These are phyloP conservation scores for Gorsachius magnificus DNA, from an alignment of 2,797 vertebrate genomes.

Conservation along the genomic window DNA sequence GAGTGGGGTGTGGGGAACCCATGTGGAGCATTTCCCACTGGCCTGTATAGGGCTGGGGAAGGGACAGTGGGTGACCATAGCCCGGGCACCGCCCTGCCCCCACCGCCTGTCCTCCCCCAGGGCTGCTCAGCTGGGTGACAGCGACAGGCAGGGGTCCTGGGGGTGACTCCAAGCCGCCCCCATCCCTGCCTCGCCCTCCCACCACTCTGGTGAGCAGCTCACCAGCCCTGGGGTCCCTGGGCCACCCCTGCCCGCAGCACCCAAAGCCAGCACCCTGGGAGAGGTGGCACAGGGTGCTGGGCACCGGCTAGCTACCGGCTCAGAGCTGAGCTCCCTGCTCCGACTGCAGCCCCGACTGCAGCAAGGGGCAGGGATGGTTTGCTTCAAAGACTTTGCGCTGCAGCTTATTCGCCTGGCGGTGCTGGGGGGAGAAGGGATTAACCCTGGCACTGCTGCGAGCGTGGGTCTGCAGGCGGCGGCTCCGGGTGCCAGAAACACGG, in stretches of 20 bases:
- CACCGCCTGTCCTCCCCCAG: rapidly evolving
- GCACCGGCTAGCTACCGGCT: background rate
- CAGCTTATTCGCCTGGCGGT: background rate
- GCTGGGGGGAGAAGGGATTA: background rate
- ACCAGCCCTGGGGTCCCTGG: background rate
- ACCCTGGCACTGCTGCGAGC: conserved; percentile 5
- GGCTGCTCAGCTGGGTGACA: background rate
- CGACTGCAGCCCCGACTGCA: background rate
- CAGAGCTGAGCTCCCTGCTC: background rate
- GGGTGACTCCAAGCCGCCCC: background rate
- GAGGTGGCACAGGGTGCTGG: background rate
- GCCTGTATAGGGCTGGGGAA: background rate
- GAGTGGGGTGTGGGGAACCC: background rate
- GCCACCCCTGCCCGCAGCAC: background rate
- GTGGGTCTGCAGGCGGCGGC: background rate
- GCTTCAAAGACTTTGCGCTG: background rate
- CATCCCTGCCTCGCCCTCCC: rapidly evolving
- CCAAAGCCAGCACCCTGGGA: background rate
- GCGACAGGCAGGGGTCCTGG: rapidly evolving
- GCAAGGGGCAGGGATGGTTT: background rate
- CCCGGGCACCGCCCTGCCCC: no score
- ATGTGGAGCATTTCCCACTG: no score
- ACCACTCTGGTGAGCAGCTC: rapidly evolving
- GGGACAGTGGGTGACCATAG: rapidly evolving
- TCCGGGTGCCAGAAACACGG: background rate